Conservation (phyloP, 2,113 vertebrate species). For the Ondatra zibethicus region DNA sequence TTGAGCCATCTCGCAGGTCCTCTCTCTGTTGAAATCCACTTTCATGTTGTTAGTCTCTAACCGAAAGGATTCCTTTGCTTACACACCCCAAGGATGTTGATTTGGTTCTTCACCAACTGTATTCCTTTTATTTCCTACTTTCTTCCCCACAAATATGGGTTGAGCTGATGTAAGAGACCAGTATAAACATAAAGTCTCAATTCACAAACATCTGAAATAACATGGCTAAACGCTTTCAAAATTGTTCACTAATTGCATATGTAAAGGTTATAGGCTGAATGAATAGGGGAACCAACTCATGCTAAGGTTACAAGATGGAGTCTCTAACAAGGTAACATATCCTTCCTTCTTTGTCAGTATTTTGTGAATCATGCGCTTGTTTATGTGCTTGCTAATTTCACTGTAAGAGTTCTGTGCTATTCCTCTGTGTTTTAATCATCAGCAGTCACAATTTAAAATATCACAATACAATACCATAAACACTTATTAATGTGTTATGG, state of each 20-base stretch:
- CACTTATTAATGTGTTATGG: slow-evolving; percentile 21
- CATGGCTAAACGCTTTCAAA: slow-evolving; percentile 21
- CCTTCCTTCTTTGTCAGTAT: slow-evolving; percentile 1
- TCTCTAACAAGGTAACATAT: background rate
- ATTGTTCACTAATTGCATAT: slow-evolving; percentile 10
- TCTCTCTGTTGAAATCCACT: too few relatives aligned
- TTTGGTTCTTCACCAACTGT: background rate
- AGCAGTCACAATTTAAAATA: slow-evolving; percentile 21
- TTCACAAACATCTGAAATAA: slow-evolving; percentile 41
- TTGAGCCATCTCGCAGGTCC: too few relatives aligned
- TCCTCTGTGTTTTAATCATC: slow-evolving; percentile 5
- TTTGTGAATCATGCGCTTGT: slow-evolving; percentile 11
- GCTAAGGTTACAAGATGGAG: background rate
- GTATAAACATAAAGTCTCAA: slow-evolving; percentile 45
- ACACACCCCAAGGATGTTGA: background rate
- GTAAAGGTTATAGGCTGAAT: background rate
- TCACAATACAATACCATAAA: background rate
- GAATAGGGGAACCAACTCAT: background rate
- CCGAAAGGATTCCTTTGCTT: background rate
- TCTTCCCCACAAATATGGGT: background rate
- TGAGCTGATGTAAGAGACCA: background rate
- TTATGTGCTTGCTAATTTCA: background rate
- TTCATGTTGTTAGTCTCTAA: too few relatives aligned
- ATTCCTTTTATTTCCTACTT: slow-evolving; percentile 2
- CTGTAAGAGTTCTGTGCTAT: background rate